phyloP scores from a whole-genome alignment of 2,113 vertebrate genomes.

The Camarhynchus parvulus region DNA sequence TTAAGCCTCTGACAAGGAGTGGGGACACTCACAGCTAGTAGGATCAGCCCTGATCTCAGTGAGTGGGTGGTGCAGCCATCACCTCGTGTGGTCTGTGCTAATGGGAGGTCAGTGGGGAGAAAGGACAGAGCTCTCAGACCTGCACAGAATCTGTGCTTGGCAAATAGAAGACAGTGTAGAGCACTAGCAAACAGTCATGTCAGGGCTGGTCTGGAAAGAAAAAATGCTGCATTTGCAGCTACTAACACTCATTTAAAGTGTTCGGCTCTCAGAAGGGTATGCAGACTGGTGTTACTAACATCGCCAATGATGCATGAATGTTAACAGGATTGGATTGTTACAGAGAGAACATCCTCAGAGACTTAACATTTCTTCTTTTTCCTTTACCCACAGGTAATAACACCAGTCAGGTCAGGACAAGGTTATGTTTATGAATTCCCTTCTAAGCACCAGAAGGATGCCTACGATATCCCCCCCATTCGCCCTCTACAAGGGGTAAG shows the following conservation, averaged over 20 bases:
- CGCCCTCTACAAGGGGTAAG: slow-evolving; percentile 88
- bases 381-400: slow-evolving; percentile 86
- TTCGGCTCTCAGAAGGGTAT: background rate
- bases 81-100: background rate
- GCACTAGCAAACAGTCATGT: background rate
- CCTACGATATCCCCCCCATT: slow-evolving; percentile 89
- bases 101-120: background rate
- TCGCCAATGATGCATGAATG: background rate
- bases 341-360: background rate
- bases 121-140: background rate
- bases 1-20: background rate
- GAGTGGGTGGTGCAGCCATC: background rate
- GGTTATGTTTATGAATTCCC: slow-evolving; percentile 86
- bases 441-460: slow-evolving; percentile 84
- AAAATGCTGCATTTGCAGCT: background rate
- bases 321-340: background rate
- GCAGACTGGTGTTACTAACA: background rate
- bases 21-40: background rate
- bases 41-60: background rate
- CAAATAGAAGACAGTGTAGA: background rate
- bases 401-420: slow-evolving; percentile 87
- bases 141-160: background rate
- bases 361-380: slow-evolving; percentile 4
- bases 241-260: background rate
- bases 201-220: background rate